These are phyloP conservation scores for Mohoua ochrocephala DNA, from an alignment of 2,113 vertebrate species.

Conservation along the genomic window DNA sequence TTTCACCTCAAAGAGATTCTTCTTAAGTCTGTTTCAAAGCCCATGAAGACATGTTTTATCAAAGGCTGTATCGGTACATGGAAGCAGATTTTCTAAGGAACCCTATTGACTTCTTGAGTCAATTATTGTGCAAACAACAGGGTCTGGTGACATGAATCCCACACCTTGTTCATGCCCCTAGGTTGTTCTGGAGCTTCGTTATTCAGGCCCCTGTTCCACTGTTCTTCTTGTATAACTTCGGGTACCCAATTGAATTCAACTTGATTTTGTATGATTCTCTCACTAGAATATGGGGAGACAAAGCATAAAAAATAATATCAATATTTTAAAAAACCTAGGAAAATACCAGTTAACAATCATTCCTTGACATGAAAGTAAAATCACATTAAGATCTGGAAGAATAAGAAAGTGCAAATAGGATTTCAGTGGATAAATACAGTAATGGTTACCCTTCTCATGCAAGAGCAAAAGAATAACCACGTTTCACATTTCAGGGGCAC, in stretches of 20 bases:
- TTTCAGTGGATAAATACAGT: not conserved
- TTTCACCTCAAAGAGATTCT: no score
- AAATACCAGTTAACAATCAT: not conserved
- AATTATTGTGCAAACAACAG: not conserved
- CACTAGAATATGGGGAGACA: not conserved
- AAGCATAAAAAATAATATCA: not conserved
- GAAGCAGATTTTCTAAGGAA: no score
- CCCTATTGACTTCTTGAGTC: no score
- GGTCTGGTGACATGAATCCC: not conserved
- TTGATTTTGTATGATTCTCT: not conserved
- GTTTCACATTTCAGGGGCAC: not conserved
- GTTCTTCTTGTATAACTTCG: not conserved
- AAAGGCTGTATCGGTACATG: no score
- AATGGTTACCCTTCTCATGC: not conserved
- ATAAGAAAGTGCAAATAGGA: not conserved
- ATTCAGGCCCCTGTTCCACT: not conserved
- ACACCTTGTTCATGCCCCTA: fast-evolving
- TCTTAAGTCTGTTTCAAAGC: no score
- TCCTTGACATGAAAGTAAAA: not conserved
- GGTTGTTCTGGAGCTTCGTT: not conserved
- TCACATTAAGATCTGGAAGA: not conserved
- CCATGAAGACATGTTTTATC: no score
- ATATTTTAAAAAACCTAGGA: not conserved
- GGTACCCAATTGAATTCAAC: not conserved
- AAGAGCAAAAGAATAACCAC: not conserved